phyloP scores from a whole-genome alignment of 2,113 vertebrate genomes.

The Neofelis nebulosa region DNA sequence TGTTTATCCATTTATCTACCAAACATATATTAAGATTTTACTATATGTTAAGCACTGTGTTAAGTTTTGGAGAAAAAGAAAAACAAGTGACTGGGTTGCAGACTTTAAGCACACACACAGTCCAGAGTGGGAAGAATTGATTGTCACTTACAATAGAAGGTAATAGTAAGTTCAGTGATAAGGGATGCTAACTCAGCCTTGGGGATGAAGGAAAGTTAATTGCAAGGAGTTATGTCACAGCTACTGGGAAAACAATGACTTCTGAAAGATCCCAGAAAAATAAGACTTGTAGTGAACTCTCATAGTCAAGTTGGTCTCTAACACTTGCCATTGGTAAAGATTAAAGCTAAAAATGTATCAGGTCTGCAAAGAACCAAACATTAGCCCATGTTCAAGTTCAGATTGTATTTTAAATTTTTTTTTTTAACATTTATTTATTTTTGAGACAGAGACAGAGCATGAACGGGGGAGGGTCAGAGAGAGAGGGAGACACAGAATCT shows the following conservation, averaged over 20 bases:
- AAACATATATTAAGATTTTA: background rate
- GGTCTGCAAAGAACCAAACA: background rate
- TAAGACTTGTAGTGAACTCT: background rate
- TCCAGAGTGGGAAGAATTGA: background rate
- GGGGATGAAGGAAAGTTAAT: background rate
- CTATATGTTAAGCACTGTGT: background rate
- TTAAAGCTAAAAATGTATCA: background rate
- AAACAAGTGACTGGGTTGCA: background rate
- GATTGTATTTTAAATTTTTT: background rate
- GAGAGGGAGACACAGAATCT: no score
- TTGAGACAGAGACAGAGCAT: no score
- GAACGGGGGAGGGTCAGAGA: no score
- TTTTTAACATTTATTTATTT: no score
- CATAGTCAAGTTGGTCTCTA: background rate
- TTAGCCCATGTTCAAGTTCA: background rate
- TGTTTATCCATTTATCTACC: background rate
- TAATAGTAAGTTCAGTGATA: background rate
- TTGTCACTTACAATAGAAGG: background rate
- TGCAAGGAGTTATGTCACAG: background rate
- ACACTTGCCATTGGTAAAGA: background rate
- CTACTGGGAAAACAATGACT: background rate
- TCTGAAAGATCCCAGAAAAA: background rate
- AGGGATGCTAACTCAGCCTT: background rate
- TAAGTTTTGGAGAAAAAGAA: background rate
- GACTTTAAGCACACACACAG: background rate